These are phyloP conservation scores for Karalla daura DNA, from an alignment of 2,797 vertebrate species.

Conservation along the genomic window DNA sequence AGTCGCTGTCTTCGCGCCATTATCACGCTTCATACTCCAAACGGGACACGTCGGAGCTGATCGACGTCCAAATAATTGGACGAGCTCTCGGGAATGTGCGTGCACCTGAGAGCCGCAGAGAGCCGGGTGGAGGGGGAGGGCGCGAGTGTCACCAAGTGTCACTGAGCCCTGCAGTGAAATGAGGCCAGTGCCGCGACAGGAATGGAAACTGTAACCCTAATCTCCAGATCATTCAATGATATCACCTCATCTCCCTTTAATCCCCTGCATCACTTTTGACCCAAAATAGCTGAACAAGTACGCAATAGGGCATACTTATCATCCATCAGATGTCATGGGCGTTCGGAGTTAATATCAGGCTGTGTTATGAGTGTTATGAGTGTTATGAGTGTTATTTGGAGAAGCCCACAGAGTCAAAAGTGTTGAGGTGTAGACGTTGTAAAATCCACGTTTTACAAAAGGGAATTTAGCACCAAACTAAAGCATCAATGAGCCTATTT, in stretches of 20 bases:
- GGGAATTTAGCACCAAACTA: background rate
- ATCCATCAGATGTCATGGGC: slow-evolving; percentile 18
- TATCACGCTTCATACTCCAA: too few relatives aligned
- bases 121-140: slow-evolving; percentile 4
- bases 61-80: background rate
- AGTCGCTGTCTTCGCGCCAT: background rate
- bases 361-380: background rate
- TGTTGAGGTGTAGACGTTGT: background rate
- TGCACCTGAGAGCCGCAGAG: slow-evolving; percentile 5
- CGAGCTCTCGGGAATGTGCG: background rate
- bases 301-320: slow-evolving; percentile 15
- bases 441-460: slow-evolving; percentile 4
- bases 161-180: slow-evolving; percentile 52
- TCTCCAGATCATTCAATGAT: slow-evolving; percentile 69
- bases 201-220: slow-evolving; percentile 73
- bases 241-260: slow-evolving; percentile 59
- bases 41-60: slow-evolving; percentile 10
- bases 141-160: too few relatives aligned
- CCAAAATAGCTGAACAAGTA: slow-evolving; percentile 50
- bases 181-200: slow-evolving; percentile 65
- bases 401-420: background rate
- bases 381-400: background rate
- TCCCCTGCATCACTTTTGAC: slow-evolving; percentile 56
- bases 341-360: background rate
- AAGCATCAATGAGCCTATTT: background rate